Base-by-base conservation (phyloP, 2,888 invertebrate species). In the Fragum fragum region DNA sequence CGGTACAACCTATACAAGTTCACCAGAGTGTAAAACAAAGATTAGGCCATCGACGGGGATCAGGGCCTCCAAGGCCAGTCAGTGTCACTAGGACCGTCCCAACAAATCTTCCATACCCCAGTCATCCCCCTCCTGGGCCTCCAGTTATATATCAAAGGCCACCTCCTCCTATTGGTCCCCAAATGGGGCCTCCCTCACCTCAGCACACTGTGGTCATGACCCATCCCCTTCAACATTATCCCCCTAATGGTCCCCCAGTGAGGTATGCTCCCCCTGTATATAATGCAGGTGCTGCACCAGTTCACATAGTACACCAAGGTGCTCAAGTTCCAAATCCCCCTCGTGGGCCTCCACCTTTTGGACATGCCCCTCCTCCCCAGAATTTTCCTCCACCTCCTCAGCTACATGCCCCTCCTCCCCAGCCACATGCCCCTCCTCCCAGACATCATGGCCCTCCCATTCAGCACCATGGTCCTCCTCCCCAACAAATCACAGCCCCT, bases 1-100 rank as follows among this genome's bases (percentile, higher is more conserved):
- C 68, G 52, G 47, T 21, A 26, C 61, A 23, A 28, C 39, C 39
- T n/a, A 21, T 18, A 52, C 69, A 73, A 52, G 57, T 29, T 18
- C 21, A 26, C 36, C 39, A 68, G 23, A 53, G 39, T 82, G 83
- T 77, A 39, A 79, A 73, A 70, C 73, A 66, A 36, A 28, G 83
- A 32, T 74, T 83, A 26, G 83, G 83, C 23, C 79, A 79, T 18
- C 63, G 47, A 39, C 39, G 29, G 21, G 76, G 69, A 26, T 47
- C 42, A 3, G 53, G 63, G 14, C n/a, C 42, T n/a, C 61, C 32
- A 18, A 73, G 79, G 21, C 47, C 53, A 18, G 66, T 66, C 39
- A 79, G 57, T 63, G 73, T 83, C 21, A 83, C 83, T 11, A 55
- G 83, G 32, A 83, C 83, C 3, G 76, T 83, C 21, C 59, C 79